phyloP scores from a whole-genome alignment of 2,113 vertebrate genomes.

The Agapornis roseicollis region DNA sequence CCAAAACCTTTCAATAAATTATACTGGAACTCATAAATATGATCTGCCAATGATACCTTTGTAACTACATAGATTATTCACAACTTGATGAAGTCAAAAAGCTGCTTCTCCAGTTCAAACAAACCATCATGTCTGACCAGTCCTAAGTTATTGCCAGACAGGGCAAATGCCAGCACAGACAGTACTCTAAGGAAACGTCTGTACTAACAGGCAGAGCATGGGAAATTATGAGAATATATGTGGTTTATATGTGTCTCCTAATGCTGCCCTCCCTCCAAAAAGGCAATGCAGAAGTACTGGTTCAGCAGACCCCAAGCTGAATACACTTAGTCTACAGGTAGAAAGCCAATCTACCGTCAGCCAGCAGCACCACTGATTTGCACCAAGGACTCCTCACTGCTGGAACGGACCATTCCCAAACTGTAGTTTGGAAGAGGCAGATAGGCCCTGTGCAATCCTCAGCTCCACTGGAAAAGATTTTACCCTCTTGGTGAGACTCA shows the following conservation, averaged over 20 bases:
- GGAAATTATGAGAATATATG: neutral
- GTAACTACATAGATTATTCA: neutral
- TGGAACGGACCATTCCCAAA: neutral
- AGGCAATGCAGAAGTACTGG: neutral
- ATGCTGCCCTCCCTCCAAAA: neutral
- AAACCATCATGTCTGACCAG: neutral
- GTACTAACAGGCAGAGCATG: neutral
- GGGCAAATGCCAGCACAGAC: neutral
- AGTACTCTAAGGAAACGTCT: neutral
- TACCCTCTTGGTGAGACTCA: neutral
- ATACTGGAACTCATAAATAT: neutral
- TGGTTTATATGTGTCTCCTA: neutral
- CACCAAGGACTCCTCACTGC: fast-evolving
- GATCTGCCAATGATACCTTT: neutral
- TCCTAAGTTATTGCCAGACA: neutral
- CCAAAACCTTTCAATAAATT: neutral
- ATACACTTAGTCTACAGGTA: neutral
- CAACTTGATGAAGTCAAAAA: neutral
- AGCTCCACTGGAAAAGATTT: neutral
- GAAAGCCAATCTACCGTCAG: neutral
- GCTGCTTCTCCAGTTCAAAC: neutral
- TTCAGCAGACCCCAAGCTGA: neutral
- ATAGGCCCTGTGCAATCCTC: neutral
- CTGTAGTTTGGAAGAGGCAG: neutral
- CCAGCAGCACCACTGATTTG: neutral